phyloP scores from a whole-genome alignment of 2,888 invertebrate species.

The Drosophila meridiana region DNA sequence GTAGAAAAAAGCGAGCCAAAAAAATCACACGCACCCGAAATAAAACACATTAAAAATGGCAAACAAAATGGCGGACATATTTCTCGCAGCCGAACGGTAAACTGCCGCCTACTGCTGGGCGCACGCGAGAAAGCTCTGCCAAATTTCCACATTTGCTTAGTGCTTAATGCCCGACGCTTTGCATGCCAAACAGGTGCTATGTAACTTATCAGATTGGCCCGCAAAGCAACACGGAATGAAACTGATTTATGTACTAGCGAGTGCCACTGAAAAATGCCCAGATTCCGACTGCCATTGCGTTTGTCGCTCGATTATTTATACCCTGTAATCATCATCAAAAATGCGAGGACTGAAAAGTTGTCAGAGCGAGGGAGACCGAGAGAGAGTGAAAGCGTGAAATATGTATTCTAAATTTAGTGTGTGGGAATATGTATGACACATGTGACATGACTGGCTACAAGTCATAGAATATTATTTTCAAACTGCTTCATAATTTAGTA shows the following conservation, averaged over 20 bases:
- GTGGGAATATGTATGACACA: not conserved
- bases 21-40: slow-evolving; percentile 47
- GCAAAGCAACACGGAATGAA: slow-evolving; percentile 39
- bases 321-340: slow-evolving; percentile 8
- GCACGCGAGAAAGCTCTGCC: slow-evolving; percentile 19
- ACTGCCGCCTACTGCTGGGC: slow-evolving; percentile 46
- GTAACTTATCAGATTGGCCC: slow-evolving; percentile 70
- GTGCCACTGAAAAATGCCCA: slow-evolving; percentile 42
- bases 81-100: slow-evolving; percentile 54
- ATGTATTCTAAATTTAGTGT: not conserved
- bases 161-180: slow-evolving; percentile 65
- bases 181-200: slow-evolving; percentile 77
- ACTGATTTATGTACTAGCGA: slow-evolving; percentile 72
- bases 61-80: slow-evolving; percentile 82
- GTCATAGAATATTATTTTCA: not conserved
- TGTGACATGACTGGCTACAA: not conserved
- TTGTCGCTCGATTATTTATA: slow-evolving; percentile 22
- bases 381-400: not conserved
- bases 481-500: not conserved
- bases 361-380: accelerated
- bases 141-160: slow-evolving; percentile 72
- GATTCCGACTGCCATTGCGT: slow-evolving; percentile 21
- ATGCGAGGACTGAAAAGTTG: not conserved
- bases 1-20: not conserved
- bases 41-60: slow-evolving; percentile 79